phyloP scores from a whole-genome alignment of 2,888 invertebrate genomes.

The Orthosia gracilis region DNA sequence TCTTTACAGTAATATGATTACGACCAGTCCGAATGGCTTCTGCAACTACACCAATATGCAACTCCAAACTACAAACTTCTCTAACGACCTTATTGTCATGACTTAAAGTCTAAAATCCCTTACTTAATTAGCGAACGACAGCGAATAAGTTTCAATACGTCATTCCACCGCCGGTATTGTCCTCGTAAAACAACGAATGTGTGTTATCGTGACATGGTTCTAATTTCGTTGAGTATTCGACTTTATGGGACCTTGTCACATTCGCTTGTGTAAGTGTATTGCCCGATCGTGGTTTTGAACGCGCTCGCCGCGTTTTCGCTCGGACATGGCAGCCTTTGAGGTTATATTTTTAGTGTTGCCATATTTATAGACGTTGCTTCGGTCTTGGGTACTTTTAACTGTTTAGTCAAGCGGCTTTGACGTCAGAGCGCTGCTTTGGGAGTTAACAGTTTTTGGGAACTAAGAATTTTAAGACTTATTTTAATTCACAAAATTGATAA shows the following conservation, averaged over 20 bases:
- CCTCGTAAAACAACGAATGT: conserved; percentile 75
- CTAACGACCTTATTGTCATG: conserved; percentile 58
- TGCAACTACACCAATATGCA: conserved; percentile 58
- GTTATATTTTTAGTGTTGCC: conserved; percentile 85
- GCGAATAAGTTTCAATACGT: conserved; percentile 70
- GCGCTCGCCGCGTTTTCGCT: conserved; percentile 82
- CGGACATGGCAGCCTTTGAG: conserved; percentile 86
- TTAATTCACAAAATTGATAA: not conserved
- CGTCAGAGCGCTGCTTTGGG: conserved; percentile 35
- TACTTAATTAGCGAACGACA: conserved; percentile 58
- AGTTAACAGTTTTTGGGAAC: conserved; percentile 5
- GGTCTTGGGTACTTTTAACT: conserved; percentile 63
- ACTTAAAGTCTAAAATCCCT: conserved; percentile 67
- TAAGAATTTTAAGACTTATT: not conserved
- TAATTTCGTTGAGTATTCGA: conserved; percentile 66
- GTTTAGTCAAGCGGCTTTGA: conserved; percentile 51
- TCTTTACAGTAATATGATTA: conserved; percentile 79
- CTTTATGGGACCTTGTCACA: conserved; percentile 75
- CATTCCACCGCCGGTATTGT: conserved; percentile 61
- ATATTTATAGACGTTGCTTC: conserved; percentile 67
- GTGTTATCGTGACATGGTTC: conserved; percentile 75
- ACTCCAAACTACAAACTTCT: conserved; percentile 42
- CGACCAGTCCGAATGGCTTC: conserved; percentile 73
- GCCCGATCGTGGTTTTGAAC: conserved; percentile 78
- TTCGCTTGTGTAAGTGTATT: conserved; percentile 68